These are phyloP conservation scores for Teleiodes luculella DNA, from an alignment of 2,888 invertebrate species.

Conservation along the genomic window DNA sequence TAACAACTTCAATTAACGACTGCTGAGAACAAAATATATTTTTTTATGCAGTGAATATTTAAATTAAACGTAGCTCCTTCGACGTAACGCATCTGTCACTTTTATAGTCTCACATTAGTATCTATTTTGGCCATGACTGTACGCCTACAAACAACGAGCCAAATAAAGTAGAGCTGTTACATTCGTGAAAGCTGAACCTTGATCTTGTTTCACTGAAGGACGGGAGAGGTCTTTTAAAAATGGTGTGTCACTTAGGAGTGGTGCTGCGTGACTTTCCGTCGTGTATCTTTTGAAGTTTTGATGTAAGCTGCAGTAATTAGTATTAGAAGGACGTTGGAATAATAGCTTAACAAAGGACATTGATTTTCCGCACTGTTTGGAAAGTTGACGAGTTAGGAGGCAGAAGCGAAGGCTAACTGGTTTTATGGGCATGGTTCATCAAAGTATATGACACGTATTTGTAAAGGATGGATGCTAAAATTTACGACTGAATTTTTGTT, in stretches of 20 bases:
- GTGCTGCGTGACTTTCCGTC: conserved; percentile 49
- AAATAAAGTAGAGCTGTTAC: conserved; percentile 29
- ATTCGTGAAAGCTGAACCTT: neutral
- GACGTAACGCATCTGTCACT: neutral
- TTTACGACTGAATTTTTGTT: too few relatives aligned
- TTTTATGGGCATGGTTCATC: neutral
- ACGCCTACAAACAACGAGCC: conserved; percentile 49
- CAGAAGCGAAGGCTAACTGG: neutral
- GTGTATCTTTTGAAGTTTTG: conserved; percentile 45
- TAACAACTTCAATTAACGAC: too few relatives aligned
- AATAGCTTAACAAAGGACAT: conserved; percentile 41
- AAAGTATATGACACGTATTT: neutral
- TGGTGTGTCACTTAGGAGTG: conserved; percentile 34
- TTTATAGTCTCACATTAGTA: neutral
- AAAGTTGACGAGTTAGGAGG: neutral
- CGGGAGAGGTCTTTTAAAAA: conserved; percentile 18
- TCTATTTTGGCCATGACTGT: conserved; percentile 55
- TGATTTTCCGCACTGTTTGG: conserved; percentile 10
- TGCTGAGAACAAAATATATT: too few relatives aligned
- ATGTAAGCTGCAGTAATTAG: conserved; percentile 32
- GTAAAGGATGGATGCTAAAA: neutral
- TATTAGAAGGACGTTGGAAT: conserved; percentile 41
- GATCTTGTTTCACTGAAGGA: neutral
- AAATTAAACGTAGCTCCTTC: neutral
- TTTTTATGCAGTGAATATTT: too few relatives aligned